These are phyloP conservation scores for Habroteleia sp. DNA, from an alignment of 2,888 invertebrate genomes.

Conservation along the genomic window DNA sequence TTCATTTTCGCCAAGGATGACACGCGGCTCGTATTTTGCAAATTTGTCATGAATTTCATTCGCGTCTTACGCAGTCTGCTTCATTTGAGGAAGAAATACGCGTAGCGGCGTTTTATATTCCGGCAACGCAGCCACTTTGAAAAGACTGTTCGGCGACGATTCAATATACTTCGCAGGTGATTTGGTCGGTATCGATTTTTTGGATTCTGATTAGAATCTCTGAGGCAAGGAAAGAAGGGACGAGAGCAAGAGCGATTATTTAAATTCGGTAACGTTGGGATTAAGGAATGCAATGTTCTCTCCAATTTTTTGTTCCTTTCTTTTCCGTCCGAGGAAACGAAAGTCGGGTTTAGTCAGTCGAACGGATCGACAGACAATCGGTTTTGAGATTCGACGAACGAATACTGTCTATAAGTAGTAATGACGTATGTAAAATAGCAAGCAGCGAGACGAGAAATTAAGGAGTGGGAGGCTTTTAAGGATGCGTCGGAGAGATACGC, in stretches of 20 bases:
- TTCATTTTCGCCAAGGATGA: slow-evolving; percentile 60
- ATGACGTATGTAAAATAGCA: slow-evolving; percentile 55
- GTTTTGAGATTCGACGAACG: slow-evolving; percentile 39
- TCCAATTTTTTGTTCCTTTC: slow-evolving; percentile 6
- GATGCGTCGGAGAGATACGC: slow-evolving; percentile 49
- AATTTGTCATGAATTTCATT: slow-evolving; percentile 64
- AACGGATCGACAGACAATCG: slow-evolving; percentile 55
- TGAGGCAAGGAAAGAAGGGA: background rate
- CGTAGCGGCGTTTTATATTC: slow-evolving; percentile 41
- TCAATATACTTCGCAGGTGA: slow-evolving; percentile 18
- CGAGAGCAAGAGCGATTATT: background rate
- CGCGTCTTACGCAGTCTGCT: slow-evolving; percentile 28
- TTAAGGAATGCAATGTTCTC: slow-evolving; percentile 16
- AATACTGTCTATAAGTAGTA: slow-evolving; percentile 41
- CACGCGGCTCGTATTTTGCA: slow-evolving; percentile 58
- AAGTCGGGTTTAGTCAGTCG: slow-evolving; percentile 36
- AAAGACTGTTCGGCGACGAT: slow-evolving; percentile 29
- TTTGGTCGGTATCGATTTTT: slow-evolving; percentile 29
- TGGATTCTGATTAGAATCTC: slow-evolving; percentile 20
- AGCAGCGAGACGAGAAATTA: slow-evolving; percentile 64
- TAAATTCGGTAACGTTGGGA: slow-evolving; percentile 6
- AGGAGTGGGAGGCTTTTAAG: slow-evolving; percentile 64
- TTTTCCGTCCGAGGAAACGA: slow-evolving; percentile 12
- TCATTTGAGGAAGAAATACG: slow-evolving; percentile 53
- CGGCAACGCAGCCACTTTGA: slow-evolving; percentile 27